Base-by-base conservation (phyloP, 1,140 invertebrate species). In the Drosophila serrata region DNA sequence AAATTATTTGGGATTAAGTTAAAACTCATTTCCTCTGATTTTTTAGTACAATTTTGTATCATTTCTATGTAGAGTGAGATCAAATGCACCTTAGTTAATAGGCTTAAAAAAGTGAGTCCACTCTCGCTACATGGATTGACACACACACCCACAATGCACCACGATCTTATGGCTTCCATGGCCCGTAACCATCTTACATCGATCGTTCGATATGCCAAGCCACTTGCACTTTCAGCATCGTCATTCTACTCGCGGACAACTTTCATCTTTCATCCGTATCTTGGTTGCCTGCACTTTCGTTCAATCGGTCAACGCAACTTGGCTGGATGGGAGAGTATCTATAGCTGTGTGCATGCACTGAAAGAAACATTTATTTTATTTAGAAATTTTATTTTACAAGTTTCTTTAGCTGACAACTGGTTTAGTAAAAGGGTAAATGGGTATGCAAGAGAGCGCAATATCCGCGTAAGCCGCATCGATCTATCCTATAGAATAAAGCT, bases 221-320 rank as follows among this genome's bases (percentile, higher is more conserved):
- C 80, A 88, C 85, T 88, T 88, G 85, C 85, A 88, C 85, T 88
- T 88, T 88, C 80, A 73, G 64, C 74, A 60, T 68, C 45, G 75
- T 79, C 59, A 61, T 58, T 64, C 53, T 58, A 68, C 62, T 63
- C 46, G 58, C 59, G 61, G 64, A 76, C 77, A 62, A 72, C 77
- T 84, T 87, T 87, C 85, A 90, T 90, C 85, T 90, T 81, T 90
- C 79, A 81, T 85, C 57, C 40, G 46, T 46, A 59, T 56, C 65
- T 72, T 39, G 45, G 68, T 43, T 53, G 49, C 78, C 55, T 53
- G 58, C 76, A 88, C 84, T 88, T 90, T 88, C 84, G 61, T 79
- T 77, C 84, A 86, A 87, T 87, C 75, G 82, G 84, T 87, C 79
- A 87, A 77, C 75, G 76, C 60, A 78, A 79, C 49, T 35, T 43